Evolutionary conservation across 2,888 invertebrate genomes (phyloP).

Genomic region (Parascotia fuliginaria): DNA sequence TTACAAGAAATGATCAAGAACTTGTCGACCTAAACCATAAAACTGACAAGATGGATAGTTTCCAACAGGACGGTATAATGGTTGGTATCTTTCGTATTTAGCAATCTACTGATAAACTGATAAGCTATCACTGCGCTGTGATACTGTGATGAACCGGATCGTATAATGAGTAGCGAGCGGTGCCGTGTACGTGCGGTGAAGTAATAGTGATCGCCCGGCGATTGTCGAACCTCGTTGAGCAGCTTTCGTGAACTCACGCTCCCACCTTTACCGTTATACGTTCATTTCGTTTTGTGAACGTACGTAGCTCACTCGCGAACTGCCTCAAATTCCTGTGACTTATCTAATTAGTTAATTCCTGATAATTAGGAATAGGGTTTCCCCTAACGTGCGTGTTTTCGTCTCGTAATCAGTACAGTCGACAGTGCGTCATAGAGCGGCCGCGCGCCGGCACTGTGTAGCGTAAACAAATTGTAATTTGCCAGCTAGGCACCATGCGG

Average conservation of each 20-base stretch:
- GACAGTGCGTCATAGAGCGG: slow-evolving; percentile 47
- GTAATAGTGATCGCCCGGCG: slow-evolving; percentile 72
- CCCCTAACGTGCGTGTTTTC: slow-evolving; percentile 54
- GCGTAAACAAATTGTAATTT: slow-evolving; percentile 72
- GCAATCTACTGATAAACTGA: slow-evolving; percentile 53
- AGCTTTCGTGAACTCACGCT: slow-evolving; percentile 79
- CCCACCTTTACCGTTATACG: slow-evolving; percentile 83
- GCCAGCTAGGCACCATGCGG: slow-evolving; percentile 85
- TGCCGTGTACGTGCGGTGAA: slow-evolving; percentile 65
- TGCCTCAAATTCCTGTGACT: slow-evolving; percentile 46
- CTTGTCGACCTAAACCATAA: slow-evolving; percentile 55
- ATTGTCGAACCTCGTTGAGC: slow-evolving; percentile 69
- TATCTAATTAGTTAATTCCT: slow-evolving; percentile 63
- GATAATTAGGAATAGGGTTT: slow-evolving; percentile 56
- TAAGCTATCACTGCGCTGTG: slow-evolving; percentile 60
- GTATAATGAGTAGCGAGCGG: slow-evolving; percentile 50
- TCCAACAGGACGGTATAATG: slow-evolving; percentile 69
- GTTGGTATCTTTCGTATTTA: slow-evolving; percentile 61
- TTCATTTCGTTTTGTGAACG: slow-evolving; percentile 79
- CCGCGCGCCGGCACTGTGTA: slow-evolving; percentile 49
- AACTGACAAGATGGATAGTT: slow-evolving; percentile 70
- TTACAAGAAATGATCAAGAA: slow-evolving; percentile 70
- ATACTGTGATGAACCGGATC: slow-evolving; percentile 51
- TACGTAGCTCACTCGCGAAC: slow-evolving; percentile 68
- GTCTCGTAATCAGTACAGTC: slow-evolving; percentile 39